Evolutionary conservation across 1,140 invertebrate genomes (phyloP).

Genomic region (Brachionus calyciflorus): DNA sequence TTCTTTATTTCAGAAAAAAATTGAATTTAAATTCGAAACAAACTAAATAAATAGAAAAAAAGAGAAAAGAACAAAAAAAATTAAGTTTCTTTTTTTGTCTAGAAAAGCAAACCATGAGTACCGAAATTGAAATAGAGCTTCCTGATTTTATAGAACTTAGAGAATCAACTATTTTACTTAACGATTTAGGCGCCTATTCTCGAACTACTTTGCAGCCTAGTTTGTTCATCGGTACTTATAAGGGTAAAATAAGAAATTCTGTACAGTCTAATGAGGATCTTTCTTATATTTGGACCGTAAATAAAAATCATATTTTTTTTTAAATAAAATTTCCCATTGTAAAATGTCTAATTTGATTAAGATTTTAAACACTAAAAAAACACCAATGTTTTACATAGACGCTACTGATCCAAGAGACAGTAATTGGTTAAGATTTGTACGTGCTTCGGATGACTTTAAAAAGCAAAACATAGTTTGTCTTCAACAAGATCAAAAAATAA

Average conservation of each 20-base stretch:
- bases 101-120: neutral
- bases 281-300: conserved; percentile 31
- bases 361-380: conserved; percentile 7
- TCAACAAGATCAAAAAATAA: conserved; percentile 49
- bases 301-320: neutral
- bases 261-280: conserved; percentile 9
- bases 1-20: too few relatives aligned
- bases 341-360: neutral
- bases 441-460: conserved; percentile 48
- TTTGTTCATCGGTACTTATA: conserved; percentile 20
- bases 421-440: conserved; percentile 50
- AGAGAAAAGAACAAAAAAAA: too few relatives aligned
- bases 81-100: too few relatives aligned
- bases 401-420: conserved; percentile 47
- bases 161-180: neutral
- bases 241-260: conserved; percentile 29
- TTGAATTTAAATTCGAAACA: too few relatives aligned
- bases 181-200: conserved; percentile 30
- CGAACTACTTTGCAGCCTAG: neutral
- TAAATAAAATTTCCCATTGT: too few relatives aligned
- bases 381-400: conserved; percentile 49
- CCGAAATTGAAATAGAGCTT: conserved; percentile 37
- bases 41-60: too few relatives aligned
- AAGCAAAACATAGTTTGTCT: conserved; percentile 50
- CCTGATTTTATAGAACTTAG: conserved; percentile 27